A percentile compares a stretch with the other conserved stretches of the same genome.
Conservation (phyloP, 2,888 invertebrate species). For the Nudaria mundana region DNA sequence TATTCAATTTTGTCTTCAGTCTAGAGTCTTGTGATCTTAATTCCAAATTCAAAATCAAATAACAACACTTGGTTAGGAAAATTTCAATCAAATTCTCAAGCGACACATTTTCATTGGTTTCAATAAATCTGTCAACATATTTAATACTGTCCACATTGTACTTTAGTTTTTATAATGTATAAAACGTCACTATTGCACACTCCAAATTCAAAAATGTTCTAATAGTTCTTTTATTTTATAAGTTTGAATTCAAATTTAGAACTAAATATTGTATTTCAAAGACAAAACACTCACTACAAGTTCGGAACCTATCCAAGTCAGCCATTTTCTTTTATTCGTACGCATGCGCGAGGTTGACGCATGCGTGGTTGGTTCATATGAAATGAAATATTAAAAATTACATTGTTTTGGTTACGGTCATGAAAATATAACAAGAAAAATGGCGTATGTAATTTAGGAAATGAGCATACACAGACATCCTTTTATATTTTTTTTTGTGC, state of each 20-base stretch:
- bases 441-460: too few species aligned
- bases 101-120: constrained; percentile 51
- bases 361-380: constrained; percentile 47
- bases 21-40: background rate
- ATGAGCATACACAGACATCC: too few species aligned
- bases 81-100: constrained; percentile 34
- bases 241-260: constrained; percentile 8
- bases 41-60: background rate
- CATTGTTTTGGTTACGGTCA: constrained; percentile 38
- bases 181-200: background rate
- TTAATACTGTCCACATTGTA: constrained; percentile 19
- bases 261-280: constrained; percentile 34
- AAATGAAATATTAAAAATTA: constrained; percentile 39
- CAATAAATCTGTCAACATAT: constrained; percentile 57
- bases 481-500: too few species aligned
- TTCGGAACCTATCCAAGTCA: constrained; percentile 39
- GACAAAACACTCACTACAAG: constrained; percentile 46
- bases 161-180: background rate
- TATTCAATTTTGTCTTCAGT: too few species aligned
- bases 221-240: constrained; percentile 2
- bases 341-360: constrained; percentile 56
- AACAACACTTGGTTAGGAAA: background rate
- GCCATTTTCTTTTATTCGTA: constrained; percentile 49
- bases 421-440: constrained; percentile 17
- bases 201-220: constrained; percentile 1